Conservation (phyloP, 2,797 vertebrate species). For the Falco concolor region DNA sequence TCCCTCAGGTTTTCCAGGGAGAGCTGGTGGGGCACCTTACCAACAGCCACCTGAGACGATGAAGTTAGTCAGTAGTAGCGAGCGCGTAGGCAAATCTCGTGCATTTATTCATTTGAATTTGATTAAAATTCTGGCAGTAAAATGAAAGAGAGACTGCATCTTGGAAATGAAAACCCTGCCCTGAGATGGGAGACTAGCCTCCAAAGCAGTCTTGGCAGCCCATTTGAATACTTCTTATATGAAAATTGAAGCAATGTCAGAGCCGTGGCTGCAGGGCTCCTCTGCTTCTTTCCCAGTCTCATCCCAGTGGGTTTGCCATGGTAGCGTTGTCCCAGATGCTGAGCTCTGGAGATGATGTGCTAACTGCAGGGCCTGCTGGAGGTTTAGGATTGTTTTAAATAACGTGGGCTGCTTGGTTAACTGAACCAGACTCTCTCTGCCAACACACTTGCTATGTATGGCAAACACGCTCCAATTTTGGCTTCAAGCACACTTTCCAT, state of each 20-base stretch:
- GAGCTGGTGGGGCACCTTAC: neutral
- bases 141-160: neutral
- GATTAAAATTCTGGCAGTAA: constrained; percentile 5
- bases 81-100: neutral
- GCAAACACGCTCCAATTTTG: neutral
- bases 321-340: neutral
- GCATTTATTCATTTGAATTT: neutral
- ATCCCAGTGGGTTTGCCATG: neutral
- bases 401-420: neutral
- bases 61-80: neutral
- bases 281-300: neutral
- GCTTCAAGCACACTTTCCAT: neutral
- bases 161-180: neutral
- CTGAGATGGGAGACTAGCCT: neutral
- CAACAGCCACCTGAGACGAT: neutral
- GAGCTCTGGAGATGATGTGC: neutral
- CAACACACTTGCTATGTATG: neutral
- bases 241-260: neutral
- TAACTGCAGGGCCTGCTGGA: neutral
- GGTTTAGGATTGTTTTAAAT: neutral
- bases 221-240: constrained; percentile 7
- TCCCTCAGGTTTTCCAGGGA: neutral
- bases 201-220: neutral
- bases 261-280: neutral
- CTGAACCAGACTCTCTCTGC: neutral